Percentiles rank a stretch among this genome's conserved stretches.
Evolutionary conservation across 2,797 vertebrate species (phyloP).

Genomic region (Ctenochaetus hawaiiensis): DNA sequence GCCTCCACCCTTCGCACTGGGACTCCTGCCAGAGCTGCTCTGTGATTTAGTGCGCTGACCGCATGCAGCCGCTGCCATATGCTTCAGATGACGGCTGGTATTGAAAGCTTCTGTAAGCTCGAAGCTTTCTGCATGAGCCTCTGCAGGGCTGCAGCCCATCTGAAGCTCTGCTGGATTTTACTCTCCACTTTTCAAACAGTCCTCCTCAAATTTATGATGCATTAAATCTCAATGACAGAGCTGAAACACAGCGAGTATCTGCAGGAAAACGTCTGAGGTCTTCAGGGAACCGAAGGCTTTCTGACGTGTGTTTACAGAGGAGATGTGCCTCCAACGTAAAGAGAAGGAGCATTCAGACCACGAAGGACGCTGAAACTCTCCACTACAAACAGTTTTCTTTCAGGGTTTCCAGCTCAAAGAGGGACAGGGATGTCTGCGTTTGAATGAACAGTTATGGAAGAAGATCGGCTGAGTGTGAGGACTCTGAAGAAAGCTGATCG

Average conservation of each 20-base stretch:
- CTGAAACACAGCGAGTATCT: background rate
- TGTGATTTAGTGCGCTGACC: constrained; percentile 67
- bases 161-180: background rate
- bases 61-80: constrained; percentile 63
- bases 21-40: constrained; percentile 55
- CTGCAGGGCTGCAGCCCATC: background rate
- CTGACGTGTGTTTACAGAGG: background rate
- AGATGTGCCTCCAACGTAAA: background rate
- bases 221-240: background rate
- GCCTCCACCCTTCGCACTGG: constrained; percentile 57
- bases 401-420: background rate
- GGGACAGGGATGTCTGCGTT: background rate
- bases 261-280: background rate
- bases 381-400: too few relatives aligned
- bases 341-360: background rate
- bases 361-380: background rate
- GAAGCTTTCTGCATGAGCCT: background rate
- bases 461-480: background rate
- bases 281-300: background rate
- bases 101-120: constrained; percentile 55
- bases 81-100: constrained; percentile 55
- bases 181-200: background rate
- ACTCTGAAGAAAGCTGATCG: too few relatives aligned
- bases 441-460: background rate
- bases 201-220: background rate